Evolutionary conservation across 2,888 invertebrate species (phyloP).

Genomic region (Lasius platythorax): DNA sequence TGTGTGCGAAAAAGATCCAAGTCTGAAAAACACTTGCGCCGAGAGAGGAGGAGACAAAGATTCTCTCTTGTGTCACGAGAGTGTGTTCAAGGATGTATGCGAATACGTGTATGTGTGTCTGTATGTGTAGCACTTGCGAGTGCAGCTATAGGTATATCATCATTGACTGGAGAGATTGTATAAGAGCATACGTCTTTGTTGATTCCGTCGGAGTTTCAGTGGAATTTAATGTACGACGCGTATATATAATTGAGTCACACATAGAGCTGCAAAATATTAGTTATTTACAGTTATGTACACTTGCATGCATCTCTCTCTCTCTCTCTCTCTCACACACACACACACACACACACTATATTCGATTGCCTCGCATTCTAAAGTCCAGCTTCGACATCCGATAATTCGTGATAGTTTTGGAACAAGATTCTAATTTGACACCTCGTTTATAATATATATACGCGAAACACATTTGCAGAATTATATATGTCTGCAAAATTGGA

Average conservation of each 20-base stretch:
- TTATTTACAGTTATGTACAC: neutral
- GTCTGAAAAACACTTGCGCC: conserved; percentile 34
- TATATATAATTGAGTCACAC: neutral
- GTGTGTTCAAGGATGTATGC: neutral
- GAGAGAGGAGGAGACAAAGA: conserved; percentile 17
- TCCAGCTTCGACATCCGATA: neutral
- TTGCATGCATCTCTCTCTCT: neutral
- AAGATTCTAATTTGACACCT: neutral
- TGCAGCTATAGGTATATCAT: conserved; percentile 5
- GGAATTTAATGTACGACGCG: conserved; percentile 20
- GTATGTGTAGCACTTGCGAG: neutral
- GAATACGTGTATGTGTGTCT: neutral
- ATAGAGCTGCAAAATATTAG: neutral
- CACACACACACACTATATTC: neutral
- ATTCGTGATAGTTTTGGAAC: neutral
- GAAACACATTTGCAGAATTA: conserved; percentile 23
- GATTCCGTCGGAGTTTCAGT: conserved; percentile 29
- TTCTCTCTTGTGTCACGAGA: neutral
- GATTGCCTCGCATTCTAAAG: neutral
- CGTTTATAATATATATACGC: neutral
- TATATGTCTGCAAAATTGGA: conserved; percentile 22
- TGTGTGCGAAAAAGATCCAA: neutral
- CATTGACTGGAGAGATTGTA: conserved; percentile 33
- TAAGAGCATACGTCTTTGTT: conserved; percentile 30
- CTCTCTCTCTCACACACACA: neutral